Evolutionary conservation across 2,888 invertebrate genomes (phyloP).

Genomic region (Neelides folsomi): DNA sequence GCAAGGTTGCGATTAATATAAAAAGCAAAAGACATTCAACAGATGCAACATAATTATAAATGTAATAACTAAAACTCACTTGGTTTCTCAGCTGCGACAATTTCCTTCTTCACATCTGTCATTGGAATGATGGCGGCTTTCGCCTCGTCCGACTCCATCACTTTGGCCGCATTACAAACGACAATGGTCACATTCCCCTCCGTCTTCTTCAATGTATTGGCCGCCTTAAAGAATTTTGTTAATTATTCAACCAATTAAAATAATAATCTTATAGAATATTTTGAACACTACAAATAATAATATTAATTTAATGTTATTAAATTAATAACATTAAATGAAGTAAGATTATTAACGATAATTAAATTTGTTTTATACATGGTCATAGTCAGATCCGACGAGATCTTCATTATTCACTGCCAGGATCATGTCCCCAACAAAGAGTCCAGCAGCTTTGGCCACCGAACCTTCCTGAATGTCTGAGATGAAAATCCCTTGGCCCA

Average conservation of each 20-base stretch:
- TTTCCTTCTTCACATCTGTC: slow-evolving; percentile 26
- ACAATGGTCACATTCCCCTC: slow-evolving; percentile 73
- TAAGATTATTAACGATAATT: too few relatives aligned
- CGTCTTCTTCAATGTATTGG: slow-evolving; percentile 65
- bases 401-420: slow-evolving; percentile 89
- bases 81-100: slow-evolving; percentile 39
- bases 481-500: slow-evolving; percentile 82
- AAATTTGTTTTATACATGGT: too few relatives aligned
- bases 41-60: too few relatives aligned
- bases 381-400: slow-evolving; percentile 69
- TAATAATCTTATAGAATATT: too few relatives aligned
- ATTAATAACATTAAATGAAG: too few relatives aligned
- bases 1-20: not conserved
- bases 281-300: too few relatives aligned
- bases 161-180: slow-evolving; percentile 71
- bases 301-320: too few relatives aligned
- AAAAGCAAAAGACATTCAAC: not conserved
- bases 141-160: slow-evolving; percentile 43
- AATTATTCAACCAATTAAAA: too few relatives aligned
- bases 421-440: slow-evolving; percentile 95
- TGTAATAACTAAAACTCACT: slow-evolving; percentile 35
- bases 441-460: slow-evolving; percentile 75
- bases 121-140: too few relatives aligned
- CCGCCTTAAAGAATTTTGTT: slow-evolving; percentile 61
- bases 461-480: slow-evolving; percentile 85